Evolutionary conservation across 1,140 invertebrate genomes (phyloP).

Genomic region (Thaumetopoea pityocampa): DNA sequence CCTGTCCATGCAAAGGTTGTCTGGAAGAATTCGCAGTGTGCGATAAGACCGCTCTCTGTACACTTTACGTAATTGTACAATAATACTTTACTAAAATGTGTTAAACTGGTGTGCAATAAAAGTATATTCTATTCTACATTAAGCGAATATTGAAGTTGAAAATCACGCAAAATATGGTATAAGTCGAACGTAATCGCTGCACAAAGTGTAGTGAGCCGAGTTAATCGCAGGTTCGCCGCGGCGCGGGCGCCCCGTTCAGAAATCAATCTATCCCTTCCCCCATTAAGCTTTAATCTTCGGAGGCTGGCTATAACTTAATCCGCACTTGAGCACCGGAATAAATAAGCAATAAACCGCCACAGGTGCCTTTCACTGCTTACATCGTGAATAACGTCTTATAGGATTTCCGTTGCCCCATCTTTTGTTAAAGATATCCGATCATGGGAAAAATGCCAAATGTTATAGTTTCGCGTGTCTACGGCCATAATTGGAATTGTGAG

Average conservation of each 20-base stretch:
- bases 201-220: too few relatives aligned
- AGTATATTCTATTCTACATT: too few relatives aligned
- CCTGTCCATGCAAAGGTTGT: too few relatives aligned
- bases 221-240: slow-evolving; percentile 48
- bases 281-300: slow-evolving; percentile 70
- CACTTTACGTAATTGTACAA: too few relatives aligned
- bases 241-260: slow-evolving; percentile 40
- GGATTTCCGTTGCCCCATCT: slow-evolving; percentile 20
- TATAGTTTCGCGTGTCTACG: slow-evolving; percentile 35
- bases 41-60: too few relatives aligned
- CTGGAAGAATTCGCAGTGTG: too few relatives aligned
- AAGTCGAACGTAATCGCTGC: slow-evolving; percentile 26
- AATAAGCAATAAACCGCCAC: slow-evolving; percentile 69
- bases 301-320: slow-evolving; percentile 72
- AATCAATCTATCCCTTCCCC: slow-evolving; percentile 65
- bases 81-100: too few relatives aligned
- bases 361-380: slow-evolving; percentile 50
- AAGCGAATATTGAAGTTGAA: too few relatives aligned
- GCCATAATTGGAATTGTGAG: slow-evolving; percentile 60
- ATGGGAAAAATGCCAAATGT: slow-evolving; percentile 57
- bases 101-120: too few relatives aligned
- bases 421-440: slow-evolving; percentile 32
- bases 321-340: slow-evolving; percentile 59
- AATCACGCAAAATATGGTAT: slow-evolving; percentile 9
- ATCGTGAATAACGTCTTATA: slow-evolving; percentile 31